Percentiles rank a stretch among this genome's conserved stretches.
phyloP scores from a whole-genome alignment of 2,113 vertebrate genomes.

The Gambusia affinis region DNA sequence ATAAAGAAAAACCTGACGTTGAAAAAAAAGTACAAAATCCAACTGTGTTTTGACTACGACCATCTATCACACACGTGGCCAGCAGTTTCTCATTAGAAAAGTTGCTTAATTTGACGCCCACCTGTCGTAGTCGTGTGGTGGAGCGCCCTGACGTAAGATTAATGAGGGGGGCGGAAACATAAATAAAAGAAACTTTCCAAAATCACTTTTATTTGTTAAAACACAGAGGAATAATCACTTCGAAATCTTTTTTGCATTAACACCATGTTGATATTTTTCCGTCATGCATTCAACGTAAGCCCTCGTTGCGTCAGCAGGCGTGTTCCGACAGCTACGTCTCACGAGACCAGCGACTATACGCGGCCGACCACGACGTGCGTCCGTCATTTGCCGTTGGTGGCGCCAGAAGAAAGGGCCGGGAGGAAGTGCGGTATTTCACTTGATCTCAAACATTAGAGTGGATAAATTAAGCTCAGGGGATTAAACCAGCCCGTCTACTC shows the following conservation, averaged over 20 bases:
- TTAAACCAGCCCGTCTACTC: conserved; percentile 53
- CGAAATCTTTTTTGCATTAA: no score
- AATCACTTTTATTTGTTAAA: no score
- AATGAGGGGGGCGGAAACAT: no score
- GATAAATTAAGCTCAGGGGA: conserved; percentile 60
- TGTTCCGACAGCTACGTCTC: background rate
- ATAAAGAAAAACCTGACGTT: background rate
- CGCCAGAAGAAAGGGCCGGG: background rate
- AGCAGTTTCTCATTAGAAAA: background rate
- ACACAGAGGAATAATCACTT: no score
- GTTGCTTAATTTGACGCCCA: no score
- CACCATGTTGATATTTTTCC: no score
- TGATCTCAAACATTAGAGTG: conserved; percentile 56
- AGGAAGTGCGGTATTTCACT: conserved; percentile 37
- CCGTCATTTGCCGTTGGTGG: no score
- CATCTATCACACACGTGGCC: background rate
- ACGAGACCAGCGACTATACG: conserved; percentile 38
- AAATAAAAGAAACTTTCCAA: no score
- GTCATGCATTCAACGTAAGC: no score
- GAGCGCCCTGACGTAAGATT: no score
- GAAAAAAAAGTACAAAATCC: background rate
- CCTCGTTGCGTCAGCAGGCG: no score
- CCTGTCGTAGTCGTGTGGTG: background rate
- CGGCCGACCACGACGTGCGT: conserved; percentile 20
- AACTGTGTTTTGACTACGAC: background rate